Conservation (phyloP, 2,113 vertebrate genomes). For the Zapus hudsonius region DNA sequence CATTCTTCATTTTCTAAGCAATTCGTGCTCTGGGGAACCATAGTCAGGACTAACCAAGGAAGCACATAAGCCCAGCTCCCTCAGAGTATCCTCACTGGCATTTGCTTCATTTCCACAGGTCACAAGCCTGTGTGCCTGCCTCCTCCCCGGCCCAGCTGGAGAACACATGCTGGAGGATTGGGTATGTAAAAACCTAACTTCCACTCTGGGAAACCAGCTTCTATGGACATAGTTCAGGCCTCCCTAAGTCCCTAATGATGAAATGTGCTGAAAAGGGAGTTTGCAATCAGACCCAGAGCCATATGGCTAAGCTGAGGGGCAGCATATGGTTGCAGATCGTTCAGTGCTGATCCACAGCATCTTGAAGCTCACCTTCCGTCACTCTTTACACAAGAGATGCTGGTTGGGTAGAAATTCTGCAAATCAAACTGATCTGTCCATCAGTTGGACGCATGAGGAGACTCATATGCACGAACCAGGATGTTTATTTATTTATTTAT, state of each 20-base stretch:
- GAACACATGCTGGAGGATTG: not conserved
- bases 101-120: not conserved
- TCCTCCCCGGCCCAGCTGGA: not conserved
- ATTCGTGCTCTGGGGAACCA: not conserved
- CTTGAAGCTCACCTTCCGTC: conserved; percentile 52
- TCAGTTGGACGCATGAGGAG: conserved; percentile 29
- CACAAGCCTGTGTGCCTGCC: not conserved
- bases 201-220: not conserved
- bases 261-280: conserved; percentile 66
- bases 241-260: conserved; percentile 41
- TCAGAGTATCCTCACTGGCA: not conserved
- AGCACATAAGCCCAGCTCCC: not conserved
- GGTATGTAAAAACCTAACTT: not conserved
- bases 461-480: too few species aligned
- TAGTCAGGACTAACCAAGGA: fast-evolving
- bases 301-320: conserved; percentile 64
- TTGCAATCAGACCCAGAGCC: conserved; percentile 57
- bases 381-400: conserved; percentile 30
- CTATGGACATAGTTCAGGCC: not conserved
- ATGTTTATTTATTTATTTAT: too few species aligned
- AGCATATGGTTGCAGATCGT: conserved; percentile 55
- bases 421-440: not conserved
- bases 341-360: conserved; percentile 37
- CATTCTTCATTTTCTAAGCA: not conserved
- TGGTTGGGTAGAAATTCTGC: not conserved